Base-by-base conservation (phyloP, 2,113 vertebrate species). In the Corydoras maculifer region DNA sequence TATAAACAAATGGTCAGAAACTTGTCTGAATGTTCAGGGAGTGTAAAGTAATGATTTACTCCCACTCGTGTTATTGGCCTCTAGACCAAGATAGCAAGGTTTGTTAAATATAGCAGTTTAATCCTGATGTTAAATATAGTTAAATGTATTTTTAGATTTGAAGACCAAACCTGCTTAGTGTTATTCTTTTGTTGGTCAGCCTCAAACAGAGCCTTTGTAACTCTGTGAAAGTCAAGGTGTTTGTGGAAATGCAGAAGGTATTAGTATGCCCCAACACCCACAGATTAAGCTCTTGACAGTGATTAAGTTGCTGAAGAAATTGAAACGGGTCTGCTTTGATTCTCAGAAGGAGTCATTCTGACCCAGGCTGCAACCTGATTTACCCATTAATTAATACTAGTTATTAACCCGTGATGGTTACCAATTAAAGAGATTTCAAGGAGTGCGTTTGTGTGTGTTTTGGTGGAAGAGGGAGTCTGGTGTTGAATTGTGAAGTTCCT, bases 121-220 rank as follows among this genome's bases (percentile, higher is more conserved):
- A 31, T 51, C 58, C 14, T 59, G 49, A 5, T 31, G 58, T 31
- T 70, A 51, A 53, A 49, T 48, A 49, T 57, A 58, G 61, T 14
- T 72, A 48, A 58, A 53, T 58, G 8, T 12, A n/a, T 48, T 72
- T 51, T 54, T 54, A 51, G 49, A n/a, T 65, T 2, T 43, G 35
- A 43, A 5, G 35, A 43, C 35, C 35, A 43, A 43, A 43, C 35
- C 35, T 43, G 35, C 35, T 43, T 43, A 43, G 35, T 43, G 35
- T 43, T 43, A 5, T 43, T 43, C 35, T 43, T 43, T 43, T 25
- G 4, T 43, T 43, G 35, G 35, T 43, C 35, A 43, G 7, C 54
- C 54, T 57, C n/a, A 3, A 32, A 48, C n/a, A 49, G 18, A 7
- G 64, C 8, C 12, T 1, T 7, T 8, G 11, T 14, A 25, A 25